Evolutionary conservation across 2,888 invertebrate species (phyloP), one percentile per base, ranked within the genome.

Genomic region (Dryomyza anilis): DNA sequence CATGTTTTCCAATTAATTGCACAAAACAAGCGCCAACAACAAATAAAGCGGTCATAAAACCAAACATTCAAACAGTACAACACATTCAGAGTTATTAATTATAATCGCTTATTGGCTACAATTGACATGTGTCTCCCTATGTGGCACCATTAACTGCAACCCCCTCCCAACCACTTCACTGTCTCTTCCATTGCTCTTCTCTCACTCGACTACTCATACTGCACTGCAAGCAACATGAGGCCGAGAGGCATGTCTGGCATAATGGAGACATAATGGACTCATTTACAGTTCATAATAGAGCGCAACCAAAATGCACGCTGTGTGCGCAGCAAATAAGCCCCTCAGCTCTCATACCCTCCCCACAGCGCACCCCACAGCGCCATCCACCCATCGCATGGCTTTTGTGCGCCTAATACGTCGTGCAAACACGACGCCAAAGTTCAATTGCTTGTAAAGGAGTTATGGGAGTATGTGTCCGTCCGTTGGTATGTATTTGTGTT

Each of bases 401-500:
- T n/a, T n/a, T n/a, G n/a, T 50, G 50, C n/a, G 7, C 23, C 39
- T 48, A n/a, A n/a, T 48, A n/a, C 30, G 45, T 29, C 36, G 48
- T 63, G 39, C 43, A 66, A 64, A 56, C 65, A 57, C 43, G 39
- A 62, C 57, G 58, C 16, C 62, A 69, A 66, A 76, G 75, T 77
- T 78, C 77, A 78, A 78, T 78, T 73, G 79, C 71, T 76, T 77
- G 78, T 78, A 76, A 79, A 76, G 76, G 67, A 46, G 21, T 19
- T 43, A 36, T 56, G 39, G 3, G 25, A 36, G 50, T 59, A 27
- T 53, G 46, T 29, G 16, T 25, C 46, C 48, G 46, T 12, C 39
- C 53, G 48, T 56, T 36, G 48, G 55, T 53, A 48, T 50, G 53
- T 57, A 27, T 48, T 36, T 36, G 57, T 43, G 43, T 64, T 59